These are phyloP conservation scores for Lycocerus yunnanus DNA, from an alignment of 2,888 invertebrate species.

Conservation along the genomic window DNA sequence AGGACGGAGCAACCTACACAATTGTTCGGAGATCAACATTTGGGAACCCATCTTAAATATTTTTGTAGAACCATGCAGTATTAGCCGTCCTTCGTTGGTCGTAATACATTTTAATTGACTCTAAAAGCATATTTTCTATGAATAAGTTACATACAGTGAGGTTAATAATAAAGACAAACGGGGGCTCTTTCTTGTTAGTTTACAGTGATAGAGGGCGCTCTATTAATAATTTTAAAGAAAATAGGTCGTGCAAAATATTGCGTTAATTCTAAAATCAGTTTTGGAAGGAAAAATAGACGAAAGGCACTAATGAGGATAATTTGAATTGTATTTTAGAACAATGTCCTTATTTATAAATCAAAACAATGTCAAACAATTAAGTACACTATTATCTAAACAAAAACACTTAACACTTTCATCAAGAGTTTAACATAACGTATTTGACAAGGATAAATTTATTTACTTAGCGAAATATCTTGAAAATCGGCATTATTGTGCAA, in stretches of 20 bases:
- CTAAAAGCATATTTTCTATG: too few relatives aligned
- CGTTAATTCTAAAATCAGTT: not conserved
- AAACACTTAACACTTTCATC: slow-evolving; percentile 18
- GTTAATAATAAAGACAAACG: too few relatives aligned
- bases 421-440: slow-evolving; percentile 11
- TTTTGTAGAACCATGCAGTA: too few relatives aligned
- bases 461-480: slow-evolving; percentile 26
- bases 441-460: slow-evolving; percentile 18
- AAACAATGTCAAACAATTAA: slow-evolving; percentile 15
- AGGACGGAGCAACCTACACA: too few relatives aligned
- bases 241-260: not conserved
- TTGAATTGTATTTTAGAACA: not conserved
- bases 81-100: too few relatives aligned
- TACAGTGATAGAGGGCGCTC: not conserved
- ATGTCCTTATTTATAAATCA: not conserved
- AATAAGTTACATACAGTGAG: too few relatives aligned
- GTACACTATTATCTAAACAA: slow-evolving; percentile 19
- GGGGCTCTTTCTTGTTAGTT: too few relatives aligned
- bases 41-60: too few relatives aligned
- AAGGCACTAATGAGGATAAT: not conserved
- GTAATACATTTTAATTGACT: too few relatives aligned
- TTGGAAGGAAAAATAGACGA: not conserved
- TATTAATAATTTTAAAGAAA: not conserved
- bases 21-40: too few relatives aligned
- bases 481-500: slow-evolving; percentile 28